A percentile compares a stretch with the other conserved stretches of the same genome.
Evolutionary conservation across 1,140 invertebrate genomes (phyloP).

Genomic region (Chymomyza costata): DNA sequence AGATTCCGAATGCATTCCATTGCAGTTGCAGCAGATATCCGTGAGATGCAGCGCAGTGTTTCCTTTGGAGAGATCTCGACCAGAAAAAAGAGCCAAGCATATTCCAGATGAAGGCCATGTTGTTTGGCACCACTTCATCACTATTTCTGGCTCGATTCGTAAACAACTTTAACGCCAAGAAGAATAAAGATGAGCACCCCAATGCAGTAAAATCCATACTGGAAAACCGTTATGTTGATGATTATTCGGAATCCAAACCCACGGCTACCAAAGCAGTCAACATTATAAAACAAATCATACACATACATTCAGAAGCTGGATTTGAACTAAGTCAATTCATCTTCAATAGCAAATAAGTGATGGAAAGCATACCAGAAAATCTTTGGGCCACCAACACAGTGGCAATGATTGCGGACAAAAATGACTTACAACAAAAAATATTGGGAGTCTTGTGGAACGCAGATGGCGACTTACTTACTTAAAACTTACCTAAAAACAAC

Average conservation of each 20-base stretch:
- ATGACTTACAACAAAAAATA: not conserved
- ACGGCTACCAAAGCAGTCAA: conserved; percentile 31
- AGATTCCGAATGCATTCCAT: too few relatives aligned
- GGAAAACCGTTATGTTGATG: conserved; percentile 68
- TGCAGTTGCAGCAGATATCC: too few relatives aligned
- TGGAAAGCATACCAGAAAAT: not conserved
- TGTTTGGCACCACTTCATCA: too few relatives aligned
- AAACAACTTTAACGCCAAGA: conserved; percentile 46
- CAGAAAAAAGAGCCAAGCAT: not conserved
- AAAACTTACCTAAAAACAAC: not conserved
- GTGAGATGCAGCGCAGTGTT: not conserved
- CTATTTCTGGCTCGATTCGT: too few relatives aligned
- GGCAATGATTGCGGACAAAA: not conserved
- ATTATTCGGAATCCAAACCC: conserved; percentile 54
- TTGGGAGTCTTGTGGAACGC: not conserved
- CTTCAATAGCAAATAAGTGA: not conserved
- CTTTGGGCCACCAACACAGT: not conserved
- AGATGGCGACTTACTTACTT: not conserved
- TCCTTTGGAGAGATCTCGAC: not conserved
- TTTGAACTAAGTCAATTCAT: not conserved
- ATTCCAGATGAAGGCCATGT: conserved; percentile 1
- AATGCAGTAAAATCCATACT: conserved; percentile 46
- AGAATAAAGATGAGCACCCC: conserved; percentile 20
- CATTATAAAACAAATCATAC: conserved; percentile 22
- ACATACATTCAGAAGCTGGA: not conserved